Base-by-base conservation (phyloP, 2,113 vertebrate species). In the Zapornia atra region DNA sequence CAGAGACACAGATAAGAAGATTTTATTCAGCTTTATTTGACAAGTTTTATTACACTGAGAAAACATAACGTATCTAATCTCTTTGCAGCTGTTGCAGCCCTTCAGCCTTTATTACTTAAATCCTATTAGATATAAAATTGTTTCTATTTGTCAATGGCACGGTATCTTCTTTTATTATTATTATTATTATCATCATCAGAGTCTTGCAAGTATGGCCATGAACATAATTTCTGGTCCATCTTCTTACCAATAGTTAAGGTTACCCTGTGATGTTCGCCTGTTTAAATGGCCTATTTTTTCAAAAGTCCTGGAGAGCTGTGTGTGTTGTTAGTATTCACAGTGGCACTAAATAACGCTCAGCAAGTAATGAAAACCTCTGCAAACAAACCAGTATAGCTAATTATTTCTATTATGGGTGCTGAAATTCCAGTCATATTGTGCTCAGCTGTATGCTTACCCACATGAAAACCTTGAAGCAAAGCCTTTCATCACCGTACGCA, bases 101-200 rank as follows among this genome's bases (percentile, higher is more conserved):
- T 96, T 96, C 95, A 97, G 89, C 91, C 77, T 95, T 97, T 98
- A 97, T 96, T 97, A 97, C 92, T 96, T 96, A 96, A 98, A 97
- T 97, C 73, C 69, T 79, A 96, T 96, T 98, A 97, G 83, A 95
- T 96, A 90, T 86, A 96, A 97, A 97, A 98, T 96, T 92, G 88
- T 97, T 97, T 96, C 91, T 96, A 91, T 97, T 96, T 95, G 82
- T 97, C 93, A 96, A 66, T 95, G 90, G 79, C 71, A 72, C 48
- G 90, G 93, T 96, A 94, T 90, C 97, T 95, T 87, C 77, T 95
- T 91, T 96, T 93, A 86, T 91, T 96, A 82, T 94, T 97, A 92
- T 92, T 94, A 95, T 90, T 96, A 82, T 94, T 75, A 87, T 90
- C 21, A 77, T 85, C 90, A 95, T 95, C 63, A 86, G 70, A 88